Base-by-base conservation (phyloP, 2,113 vertebrate genomes). In the Campylomormyrus numenius region DNA sequence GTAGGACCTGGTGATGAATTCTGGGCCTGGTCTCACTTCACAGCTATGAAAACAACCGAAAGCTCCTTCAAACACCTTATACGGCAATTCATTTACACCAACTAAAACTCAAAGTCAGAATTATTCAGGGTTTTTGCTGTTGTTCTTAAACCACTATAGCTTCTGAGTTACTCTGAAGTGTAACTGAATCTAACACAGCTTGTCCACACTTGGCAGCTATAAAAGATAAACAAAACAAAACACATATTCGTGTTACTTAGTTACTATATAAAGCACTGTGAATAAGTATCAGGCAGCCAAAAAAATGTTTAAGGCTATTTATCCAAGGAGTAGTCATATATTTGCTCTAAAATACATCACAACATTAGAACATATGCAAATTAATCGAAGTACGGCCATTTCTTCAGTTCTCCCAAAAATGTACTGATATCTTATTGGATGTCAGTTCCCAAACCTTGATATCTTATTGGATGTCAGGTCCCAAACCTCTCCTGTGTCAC, bases 1-100 rank as follows among this genome's bases (percentile, higher is more conserved):
- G 92, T 98, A 98, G 11, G 97, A 98, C 91, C 97, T 95, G 0
- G 96, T 97, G 92, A 98, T 91, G 93, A 97, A 98, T 93, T 98
- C 97, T 0, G 97, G 97, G 49, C 97, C 97, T 0, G 97, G 96
- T 91, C 97, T 95, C 27, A 97, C 97, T 91, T 98, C 97, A 0
- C 97, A 98, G 91, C 97, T 97, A 95, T 31, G 45, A 88, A 70
- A 70, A 39, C 45, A 85, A 85, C 7, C 17, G 11, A 19, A 85
- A 39, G 39, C 3, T 77, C 74, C 74, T 39, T 77, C 35, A 42
- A 35, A 35, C 74, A 77, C 11, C 31, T 35, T 62, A 39, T 35
- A 74, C 3, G 13, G 27, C 74, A 77, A 42, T 77, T 77, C 5
- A 77, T 8, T 39, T 39, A 77, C 17, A 11, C 39, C 35, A 77